Evolutionary conservation across 1,140 invertebrate genomes (phyloP).

Genomic region (Leptinotarsa defecta): DNA sequence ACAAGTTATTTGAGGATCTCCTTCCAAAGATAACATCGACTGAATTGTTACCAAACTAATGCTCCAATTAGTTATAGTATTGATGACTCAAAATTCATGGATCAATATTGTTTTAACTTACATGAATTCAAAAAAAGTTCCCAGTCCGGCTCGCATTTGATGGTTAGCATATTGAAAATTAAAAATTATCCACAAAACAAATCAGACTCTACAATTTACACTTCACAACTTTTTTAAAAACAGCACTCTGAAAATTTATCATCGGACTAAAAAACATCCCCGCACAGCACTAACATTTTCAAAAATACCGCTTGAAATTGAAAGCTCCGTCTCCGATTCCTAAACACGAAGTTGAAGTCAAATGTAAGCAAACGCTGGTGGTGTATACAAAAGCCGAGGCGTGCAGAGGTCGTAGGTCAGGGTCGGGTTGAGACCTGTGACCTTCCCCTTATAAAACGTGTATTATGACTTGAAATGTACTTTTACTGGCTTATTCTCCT

Average conservation of each 20-base stretch:
- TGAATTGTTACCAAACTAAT: no score
- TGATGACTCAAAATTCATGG: no score
- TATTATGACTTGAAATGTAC: constrained; percentile 24
- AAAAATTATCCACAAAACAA: not conserved
- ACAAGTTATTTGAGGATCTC: no score
- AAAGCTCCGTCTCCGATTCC: constrained; percentile 1
- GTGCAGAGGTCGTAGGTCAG: constrained; percentile 26
- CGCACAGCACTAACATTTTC: not conserved
- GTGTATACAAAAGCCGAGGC: constrained; percentile 28
- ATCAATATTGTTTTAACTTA: not conserved
- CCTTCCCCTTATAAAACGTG: constrained; percentile 28
- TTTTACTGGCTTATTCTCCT: constrained; percentile 22
- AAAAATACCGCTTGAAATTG: constrained; percentile 1
- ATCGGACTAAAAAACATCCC: no score
- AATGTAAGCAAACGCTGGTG: constrained; percentile 14
- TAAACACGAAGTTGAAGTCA: not conserved
- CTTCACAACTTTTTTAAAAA: not conserved
- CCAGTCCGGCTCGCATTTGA: constrained; percentile 20
- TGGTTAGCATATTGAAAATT: not conserved
- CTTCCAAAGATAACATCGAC: no score
- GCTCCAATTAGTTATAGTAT: no score
- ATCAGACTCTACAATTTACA: not conserved
- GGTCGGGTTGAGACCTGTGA: constrained; percentile 29
- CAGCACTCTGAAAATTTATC: not conserved
- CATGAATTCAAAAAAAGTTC: constrained; percentile 8